Percentiles rank a stretch among this genome's conserved stretches.
These are phyloP conservation scores for Caradrina clavipalpis DNA, from an alignment of 2,888 invertebrate species.

Conservation along the genomic window DNA sequence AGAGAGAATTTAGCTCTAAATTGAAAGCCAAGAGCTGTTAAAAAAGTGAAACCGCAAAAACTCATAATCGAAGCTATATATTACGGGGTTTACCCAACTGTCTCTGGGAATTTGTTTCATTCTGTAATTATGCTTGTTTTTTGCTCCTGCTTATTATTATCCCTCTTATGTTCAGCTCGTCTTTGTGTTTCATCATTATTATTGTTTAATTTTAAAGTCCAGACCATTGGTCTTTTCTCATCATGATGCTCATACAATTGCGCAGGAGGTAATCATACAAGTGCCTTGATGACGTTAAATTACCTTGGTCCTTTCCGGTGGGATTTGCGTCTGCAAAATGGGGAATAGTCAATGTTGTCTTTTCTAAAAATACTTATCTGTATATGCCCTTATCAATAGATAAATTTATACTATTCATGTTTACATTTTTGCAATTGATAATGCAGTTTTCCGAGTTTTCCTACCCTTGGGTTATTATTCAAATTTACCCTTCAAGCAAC, in stretches of 20 bases:
- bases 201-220: slow-evolving; percentile 17
- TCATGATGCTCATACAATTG: slow-evolving; percentile 13
- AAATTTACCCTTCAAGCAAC: slow-evolving; percentile 29
- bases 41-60: slow-evolving; percentile 49
- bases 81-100: slow-evolving; percentile 59
- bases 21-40: slow-evolving; percentile 30
- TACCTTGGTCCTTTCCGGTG: slow-evolving; percentile 14
- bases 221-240: slow-evolving; percentile 9
- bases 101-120: slow-evolving; percentile 54
- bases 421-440: neutral
- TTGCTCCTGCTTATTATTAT: slow-evolving; percentile 47
- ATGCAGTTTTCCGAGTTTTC: slow-evolving; percentile 31
- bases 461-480: slow-evolving; percentile 26
- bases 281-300: slow-evolving; percentile 7
- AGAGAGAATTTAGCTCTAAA: slow-evolving; percentile 30
- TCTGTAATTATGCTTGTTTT: slow-evolving; percentile 55
- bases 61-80: slow-evolving; percentile 53
- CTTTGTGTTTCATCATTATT: slow-evolving; percentile 37
- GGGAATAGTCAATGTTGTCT: neutral
- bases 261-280: slow-evolving; percentile 1
- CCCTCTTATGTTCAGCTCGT: slow-evolving; percentile 24
- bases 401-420: neutral
- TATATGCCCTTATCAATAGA: slow-evolving; percentile 1
- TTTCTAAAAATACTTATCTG: neutral
- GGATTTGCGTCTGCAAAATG: slow-evolving; percentile 11